Base-by-base conservation (phyloP, 2,797 vertebrate species). In the Aphelocoma californica region DNA sequence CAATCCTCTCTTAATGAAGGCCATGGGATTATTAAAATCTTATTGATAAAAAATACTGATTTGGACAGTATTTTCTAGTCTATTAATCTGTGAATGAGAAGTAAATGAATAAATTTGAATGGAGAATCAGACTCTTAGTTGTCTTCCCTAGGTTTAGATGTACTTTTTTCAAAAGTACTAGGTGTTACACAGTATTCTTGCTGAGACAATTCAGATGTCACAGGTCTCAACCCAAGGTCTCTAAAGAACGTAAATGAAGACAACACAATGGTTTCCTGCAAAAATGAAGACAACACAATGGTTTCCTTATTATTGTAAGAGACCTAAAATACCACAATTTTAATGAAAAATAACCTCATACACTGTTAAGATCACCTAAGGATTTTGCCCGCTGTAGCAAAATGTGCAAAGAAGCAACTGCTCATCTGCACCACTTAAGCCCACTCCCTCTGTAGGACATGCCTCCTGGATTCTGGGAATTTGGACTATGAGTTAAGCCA, bases 401-500 rank as follows among this genome's bases (percentile, higher is more conserved):
- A 54, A n/a, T 40, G 17, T 29, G 24, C 28, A 42, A n/a, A 77
- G 40, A 40, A 61, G 3, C 14, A 47, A 31, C 45, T 47, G 29
- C 9, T 61, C 5, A 8, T 21, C 34, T 47, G 14, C 5, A 25
- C 9, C 21, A 25, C 25, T 38, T n/a, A 40, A 53, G n/a, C 14
- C 16, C 32, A 16, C 4, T 1, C 3, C 4, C 0, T 0, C 24
- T 5, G 6, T 9, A 38, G 47, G 61, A 45, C 8, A 25, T 9
- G 3, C 4, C 15, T 28, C 7, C 29, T 69, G 72, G 19, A 47
- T 40, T 69, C 20, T 47, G 40, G 25, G 14, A 40, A n/a, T 25
- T 12, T 40, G 40, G 9, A 14, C 47, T 29, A 24, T 29, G 24
- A 20, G 8, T 24, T 53, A 53, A 20, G 13, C 1, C 19, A 28